A percentile compares a stretch with the other conserved stretches of the same genome.
Conservation (phyloP, 1,140 invertebrate genomes). For the Mercenaria mercenaria region DNA sequence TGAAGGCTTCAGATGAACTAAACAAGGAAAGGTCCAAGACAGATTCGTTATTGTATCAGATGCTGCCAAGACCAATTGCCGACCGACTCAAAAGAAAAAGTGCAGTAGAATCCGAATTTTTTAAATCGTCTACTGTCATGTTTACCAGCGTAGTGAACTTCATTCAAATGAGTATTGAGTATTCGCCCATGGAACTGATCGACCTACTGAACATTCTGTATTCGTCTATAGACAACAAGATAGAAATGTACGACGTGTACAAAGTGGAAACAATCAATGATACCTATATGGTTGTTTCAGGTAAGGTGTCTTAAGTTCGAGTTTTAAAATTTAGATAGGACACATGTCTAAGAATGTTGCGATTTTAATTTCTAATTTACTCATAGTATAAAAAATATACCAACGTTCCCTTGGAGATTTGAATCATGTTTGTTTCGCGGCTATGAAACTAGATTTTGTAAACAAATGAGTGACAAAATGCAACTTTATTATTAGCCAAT, state of each 20-base stretch:
- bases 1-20: slow-evolving; percentile 14
- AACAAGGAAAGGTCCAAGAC: slow-evolving; percentile 34
- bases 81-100: slow-evolving; percentile 60
- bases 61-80: slow-evolving; percentile 63
- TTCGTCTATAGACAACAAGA: slow-evolving; percentile 39
- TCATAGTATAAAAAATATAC: too few relatives aligned
- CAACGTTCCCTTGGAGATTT: too few relatives aligned
- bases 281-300: slow-evolving; percentile 60
- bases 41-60: slow-evolving; percentile 33
- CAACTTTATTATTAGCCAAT: too few relatives aligned
- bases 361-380: too few relatives aligned
- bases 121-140: slow-evolving; percentile 52
- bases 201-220: slow-evolving; percentile 41
- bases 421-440: too few relatives aligned
- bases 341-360: too few relatives aligned
- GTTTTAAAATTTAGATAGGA: too few relatives aligned
- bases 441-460: too few relatives aligned
- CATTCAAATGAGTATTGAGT: slow-evolving; percentile 16
- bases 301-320: neutral
- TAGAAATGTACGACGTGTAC: slow-evolving; percentile 53
- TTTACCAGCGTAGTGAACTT: slow-evolving; percentile 53
- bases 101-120: slow-evolving; percentile 49
- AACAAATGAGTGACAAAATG: too few relatives aligned
- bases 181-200: slow-evolving; percentile 29
- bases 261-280: slow-evolving; percentile 61